These are phyloP conservation scores for Agonopterix arenella DNA, from an alignment of 2,888 invertebrate species.

Conservation along the genomic window DNA sequence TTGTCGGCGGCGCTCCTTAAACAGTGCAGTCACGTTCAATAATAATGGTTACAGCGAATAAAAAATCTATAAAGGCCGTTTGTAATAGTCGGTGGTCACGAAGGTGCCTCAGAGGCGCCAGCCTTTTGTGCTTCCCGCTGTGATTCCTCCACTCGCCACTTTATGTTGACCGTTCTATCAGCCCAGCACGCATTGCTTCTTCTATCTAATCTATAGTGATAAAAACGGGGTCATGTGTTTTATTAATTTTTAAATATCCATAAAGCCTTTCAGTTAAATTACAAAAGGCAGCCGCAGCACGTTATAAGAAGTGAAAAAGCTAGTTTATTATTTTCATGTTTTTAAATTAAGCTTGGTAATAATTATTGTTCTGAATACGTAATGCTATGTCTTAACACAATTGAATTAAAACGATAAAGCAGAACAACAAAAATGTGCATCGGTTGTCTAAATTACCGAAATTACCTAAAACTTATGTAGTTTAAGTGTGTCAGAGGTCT, in stretches of 20 bases:
- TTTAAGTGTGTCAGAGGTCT: constrained; percentile 27
- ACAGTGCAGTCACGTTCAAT: constrained; percentile 53
- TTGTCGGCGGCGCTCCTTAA: constrained; percentile 47
- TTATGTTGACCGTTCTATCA: constrained; percentile 29
- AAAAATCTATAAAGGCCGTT: constrained; percentile 57
- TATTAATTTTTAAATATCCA: neutral
- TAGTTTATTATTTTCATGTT: too few relatives aligned
- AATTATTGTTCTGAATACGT: too few relatives aligned
- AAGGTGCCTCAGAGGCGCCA: constrained; percentile 63
- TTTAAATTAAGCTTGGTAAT: too few relatives aligned
- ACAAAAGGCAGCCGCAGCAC: too few relatives aligned
- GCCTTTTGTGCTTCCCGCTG: constrained; percentile 61
- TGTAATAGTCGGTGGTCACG: constrained; percentile 68
- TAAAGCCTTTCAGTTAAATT: too few relatives aligned
- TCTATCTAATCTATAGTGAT: neutral
- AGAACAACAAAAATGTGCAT: too few relatives aligned
- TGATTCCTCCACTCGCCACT: constrained; percentile 44
- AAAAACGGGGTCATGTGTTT: constrained; percentile 11
- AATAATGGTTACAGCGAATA: constrained; percentile 43
- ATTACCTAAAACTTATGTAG: neutral
- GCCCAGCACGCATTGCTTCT: constrained; percentile 7
- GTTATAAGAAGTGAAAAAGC: too few relatives aligned
- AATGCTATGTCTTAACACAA: too few relatives aligned
- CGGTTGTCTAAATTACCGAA: too few relatives aligned
- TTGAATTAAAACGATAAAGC: too few relatives aligned